Base-by-base conservation (phyloP, 1,140 invertebrate species). In the Mactra quadrangularis region DNA sequence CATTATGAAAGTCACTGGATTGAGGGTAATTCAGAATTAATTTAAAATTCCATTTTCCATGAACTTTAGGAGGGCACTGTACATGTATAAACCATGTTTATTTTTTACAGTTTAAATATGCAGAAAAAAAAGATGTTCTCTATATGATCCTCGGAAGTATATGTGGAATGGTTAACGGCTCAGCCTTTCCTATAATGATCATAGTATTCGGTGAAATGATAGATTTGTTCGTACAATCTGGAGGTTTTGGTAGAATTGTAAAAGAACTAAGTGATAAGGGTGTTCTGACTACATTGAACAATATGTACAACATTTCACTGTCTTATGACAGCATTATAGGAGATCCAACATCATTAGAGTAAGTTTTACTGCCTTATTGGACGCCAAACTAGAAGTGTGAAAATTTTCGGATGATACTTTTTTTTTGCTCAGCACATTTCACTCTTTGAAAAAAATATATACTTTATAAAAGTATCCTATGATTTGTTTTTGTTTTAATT, bases 141-240 rank as follows among this genome's bases (percentile, higher is more conserved):
- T 64, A 92, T 27, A 93, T 93, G 89, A 52, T 92, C 3, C 47
- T 92, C 15, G 92, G 92, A 0, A 84, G 85, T 13, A 0, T 93
- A 7, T 81, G 82, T 76, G 90, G 90, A 1, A 50, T 83, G 7
- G 76, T 64, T 17, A 88, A 92, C 53, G 92, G 92, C 13, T 82
- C 87, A 11, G 87, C 89, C 19, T 75, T 92, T 27, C 92, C 92
- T 22, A 27, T 83, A 9, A 91, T 93, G 90, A 93, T 93, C 47
- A 88, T 93, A 19, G 87, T 93, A 25, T 93, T 93, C 84, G 92
- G 92, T 7, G 88, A 90, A 29, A 92, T 93, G 90, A 89, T 90
- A 31, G 89, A 92, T 72, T 57, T 88, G 1, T 93, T 93, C 87
- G 89, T 92, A 0, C 13, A 47, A 9, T 68, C 64, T 1, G 75